A percentile compares a stretch with the other conserved stretches of the same genome.
These are phyloP conservation scores for Zelleria hepariella DNA, from an alignment of 2,888 invertebrate species.

Conservation along the genomic window DNA sequence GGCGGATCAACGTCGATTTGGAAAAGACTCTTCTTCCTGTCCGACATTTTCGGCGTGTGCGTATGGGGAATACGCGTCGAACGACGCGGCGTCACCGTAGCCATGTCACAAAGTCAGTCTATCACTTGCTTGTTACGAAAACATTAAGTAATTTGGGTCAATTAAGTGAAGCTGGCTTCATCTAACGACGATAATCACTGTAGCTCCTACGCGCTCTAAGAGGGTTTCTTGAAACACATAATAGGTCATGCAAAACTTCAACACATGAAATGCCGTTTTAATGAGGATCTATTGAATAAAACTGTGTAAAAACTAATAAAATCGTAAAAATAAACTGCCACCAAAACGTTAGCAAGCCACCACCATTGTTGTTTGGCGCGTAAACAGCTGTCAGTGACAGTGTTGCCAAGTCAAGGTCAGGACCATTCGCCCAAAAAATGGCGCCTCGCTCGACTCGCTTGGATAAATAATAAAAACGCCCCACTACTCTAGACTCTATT, in stretches of 20 bases:
- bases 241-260: background rate
- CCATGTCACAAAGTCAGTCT: conserved; percentile 28
- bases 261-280: conserved; percentile 5
- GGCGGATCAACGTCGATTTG: conserved; percentile 37
- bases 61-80: conserved; percentile 44
- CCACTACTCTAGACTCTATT: too few relatives aligned
- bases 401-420: too few relatives aligned
- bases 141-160: background rate
- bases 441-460: too few relatives aligned
- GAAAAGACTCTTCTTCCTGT: conserved; percentile 76
- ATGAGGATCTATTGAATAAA: conserved; percentile 15
- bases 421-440: too few relatives aligned
- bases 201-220: background rate
- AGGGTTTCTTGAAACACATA: background rate
- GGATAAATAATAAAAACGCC: too few relatives aligned
- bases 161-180: background rate
- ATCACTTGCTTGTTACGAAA: background rate
- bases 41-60: conserved; percentile 73
- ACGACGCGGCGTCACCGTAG: conserved; percentile 53
- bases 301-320: conserved; percentile 22
- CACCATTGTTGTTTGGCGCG: conserved; percentile 68
- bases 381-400: conserved; percentile 65
- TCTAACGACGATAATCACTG: background rate
- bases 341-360: conserved; percentile 34
- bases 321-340: conserved; percentile 23